Conservation (phyloP, 2,888 invertebrate species). For the Drosophila fungiperda region DNA sequence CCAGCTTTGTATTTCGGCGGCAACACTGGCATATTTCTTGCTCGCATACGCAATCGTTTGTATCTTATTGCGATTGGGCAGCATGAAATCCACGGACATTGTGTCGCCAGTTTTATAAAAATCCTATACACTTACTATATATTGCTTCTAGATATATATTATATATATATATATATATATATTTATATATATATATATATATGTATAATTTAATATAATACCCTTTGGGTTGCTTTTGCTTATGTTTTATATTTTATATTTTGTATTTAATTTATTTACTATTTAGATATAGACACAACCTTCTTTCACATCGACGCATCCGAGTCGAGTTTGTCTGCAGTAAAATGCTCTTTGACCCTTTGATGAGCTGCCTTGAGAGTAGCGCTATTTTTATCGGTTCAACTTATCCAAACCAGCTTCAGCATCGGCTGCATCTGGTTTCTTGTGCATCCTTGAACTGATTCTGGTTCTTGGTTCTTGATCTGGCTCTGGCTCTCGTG, state of each 20-base stretch:
- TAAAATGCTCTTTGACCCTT: constrained; percentile 74
- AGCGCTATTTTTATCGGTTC: constrained; percentile 61
- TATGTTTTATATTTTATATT: constrained; percentile 29
- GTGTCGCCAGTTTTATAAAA: constrained; percentile 46
- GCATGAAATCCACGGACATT: constrained; percentile 82
- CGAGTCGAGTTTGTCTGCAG: constrained; percentile 61
- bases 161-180: neutral
- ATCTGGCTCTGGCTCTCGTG: constrained; percentile 16
- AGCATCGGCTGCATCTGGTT: constrained; percentile 10
- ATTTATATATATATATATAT: constrained; percentile 5
- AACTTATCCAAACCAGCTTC: constrained; percentile 8
- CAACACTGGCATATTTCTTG: constrained; percentile 65
- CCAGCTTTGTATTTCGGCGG: constrained; percentile 67
- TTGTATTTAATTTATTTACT: constrained; percentile 65
- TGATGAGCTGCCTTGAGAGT: constrained; percentile 79
- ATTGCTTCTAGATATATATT: constrained; percentile 1
- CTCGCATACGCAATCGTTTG: constrained; percentile 77
- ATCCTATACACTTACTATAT: constrained; percentile 3
- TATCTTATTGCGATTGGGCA: constrained; percentile 77
- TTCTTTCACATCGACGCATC: constrained; percentile 74
- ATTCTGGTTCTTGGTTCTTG: constrained; percentile 11
- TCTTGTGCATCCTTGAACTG: constrained; percentile 60
- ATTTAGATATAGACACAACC: constrained; percentile 80
- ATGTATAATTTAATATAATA: constrained; percentile 16
- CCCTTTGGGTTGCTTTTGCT: constrained; percentile 39